Evolutionary conservation across 2,888 invertebrate genomes (phyloP).

Genomic region (Chymomyza fuscimana): DNA sequence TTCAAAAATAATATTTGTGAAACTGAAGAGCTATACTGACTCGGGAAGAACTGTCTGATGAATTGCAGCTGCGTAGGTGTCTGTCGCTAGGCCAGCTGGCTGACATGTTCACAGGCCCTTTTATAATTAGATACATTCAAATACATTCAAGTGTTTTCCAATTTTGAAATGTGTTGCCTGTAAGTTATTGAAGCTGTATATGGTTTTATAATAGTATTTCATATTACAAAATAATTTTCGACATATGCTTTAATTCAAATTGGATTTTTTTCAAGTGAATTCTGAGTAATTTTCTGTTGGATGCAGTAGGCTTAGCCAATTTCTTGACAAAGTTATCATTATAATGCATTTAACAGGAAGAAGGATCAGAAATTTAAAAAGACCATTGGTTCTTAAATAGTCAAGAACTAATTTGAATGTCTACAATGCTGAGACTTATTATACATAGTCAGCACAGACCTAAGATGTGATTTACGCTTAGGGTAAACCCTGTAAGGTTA

Average conservation of each 20-base stretch:
- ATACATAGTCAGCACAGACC: no score
- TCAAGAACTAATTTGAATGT: no score
- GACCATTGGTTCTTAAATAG: no score
- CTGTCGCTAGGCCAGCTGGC: slow-evolving; percentile 23
- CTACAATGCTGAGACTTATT: no score
- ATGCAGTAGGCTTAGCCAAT: no score
- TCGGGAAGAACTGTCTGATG: slow-evolving; percentile 49
- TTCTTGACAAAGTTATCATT: no score
- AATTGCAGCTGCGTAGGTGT: slow-evolving; percentile 61
- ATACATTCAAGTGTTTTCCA: slow-evolving; percentile 43
- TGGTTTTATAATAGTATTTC: slow-evolving; percentile 19
- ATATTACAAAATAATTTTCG: background rate
- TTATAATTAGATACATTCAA: slow-evolving; percentile 63
- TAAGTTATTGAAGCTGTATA: slow-evolving; percentile 49
- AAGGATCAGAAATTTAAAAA: no score
- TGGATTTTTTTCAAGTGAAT: background rate
- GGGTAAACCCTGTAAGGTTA: no score
- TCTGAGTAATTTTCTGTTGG: no score
- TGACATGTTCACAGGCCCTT: slow-evolving; percentile 1
- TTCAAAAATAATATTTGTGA: background rate
- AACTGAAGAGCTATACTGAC: slow-evolving; percentile 9
- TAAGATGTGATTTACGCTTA: no score
- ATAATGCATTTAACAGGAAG: no score
- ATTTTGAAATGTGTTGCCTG: slow-evolving; percentile 51
- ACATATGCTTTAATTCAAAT: background rate